A percentile compares a stretch with the other conserved stretches of the same genome.
These are phyloP conservation scores for Hippopotamus amphibius DNA, from an alignment of 2,113 vertebrate genomes.

Conservation along the genomic window DNA sequence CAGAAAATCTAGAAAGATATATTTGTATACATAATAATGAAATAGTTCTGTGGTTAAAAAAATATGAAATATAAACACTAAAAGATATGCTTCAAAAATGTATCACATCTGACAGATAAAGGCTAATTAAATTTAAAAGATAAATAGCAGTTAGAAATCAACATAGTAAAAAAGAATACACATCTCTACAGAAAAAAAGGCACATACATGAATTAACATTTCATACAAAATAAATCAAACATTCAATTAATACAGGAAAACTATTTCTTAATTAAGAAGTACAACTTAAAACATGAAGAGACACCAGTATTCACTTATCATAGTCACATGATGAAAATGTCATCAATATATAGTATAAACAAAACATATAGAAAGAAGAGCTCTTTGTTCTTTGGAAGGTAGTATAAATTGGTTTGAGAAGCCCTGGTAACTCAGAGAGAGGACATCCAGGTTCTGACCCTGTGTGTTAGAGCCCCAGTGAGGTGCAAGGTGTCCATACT, in stretches of 20 bases:
- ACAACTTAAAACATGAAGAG: neutral
- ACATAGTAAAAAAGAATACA: neutral
- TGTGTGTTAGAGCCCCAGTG: neutral
- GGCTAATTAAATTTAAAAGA: neutral
- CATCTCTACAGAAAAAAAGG: neutral
- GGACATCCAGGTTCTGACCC: fast-evolving
- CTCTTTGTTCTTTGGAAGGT: neutral
- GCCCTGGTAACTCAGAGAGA: neutral
- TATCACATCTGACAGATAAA: neutral
- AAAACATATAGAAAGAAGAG: neutral
- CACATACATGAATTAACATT: neutral
- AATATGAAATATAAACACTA: neutral
- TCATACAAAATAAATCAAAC: neutral
- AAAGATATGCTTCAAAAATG: neutral
- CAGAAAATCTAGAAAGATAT: neutral
- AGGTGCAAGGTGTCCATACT: fast-evolving
- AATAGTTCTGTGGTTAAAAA: neutral
- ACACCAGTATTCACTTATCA: neutral
- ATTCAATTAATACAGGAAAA: neutral
- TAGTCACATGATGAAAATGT: neutral
- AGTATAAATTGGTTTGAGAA: neutral
- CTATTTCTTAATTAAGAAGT: neutral
- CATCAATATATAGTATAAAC: neutral
- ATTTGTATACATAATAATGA: neutral
- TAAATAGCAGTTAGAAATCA: neutral